Base-by-base conservation (phyloP, 2,797 vertebrate genomes). In the Delichon dasypus region DNA sequence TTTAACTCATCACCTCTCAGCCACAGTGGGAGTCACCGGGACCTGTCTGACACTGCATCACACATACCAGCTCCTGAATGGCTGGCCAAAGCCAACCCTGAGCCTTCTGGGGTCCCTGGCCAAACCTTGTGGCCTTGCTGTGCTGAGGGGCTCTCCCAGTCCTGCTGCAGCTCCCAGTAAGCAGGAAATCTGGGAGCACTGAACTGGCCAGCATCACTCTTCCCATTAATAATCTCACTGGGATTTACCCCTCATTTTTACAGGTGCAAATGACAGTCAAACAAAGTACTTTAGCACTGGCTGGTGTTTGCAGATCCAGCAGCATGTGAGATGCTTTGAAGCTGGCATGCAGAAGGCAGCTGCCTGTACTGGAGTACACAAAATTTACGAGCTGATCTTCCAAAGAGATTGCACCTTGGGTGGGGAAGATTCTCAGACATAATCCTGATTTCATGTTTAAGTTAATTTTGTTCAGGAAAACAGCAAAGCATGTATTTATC, bases 11-110 rank as follows among this genome's bases (percentile, higher is more conserved):
- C 54, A 50, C 23, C 45, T 85, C 50, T 77, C 50, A 75, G 40
- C 32, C 2, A 2, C 0, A 4, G 36, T 23, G 51, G 72, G 62
- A 91, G 25, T 36, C 3, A 6, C 58, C 0, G 0, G 79, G 44
- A 80, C 75, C 65, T 84, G 51, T 88, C n/a, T 81, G 91, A 88
- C 29, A 25, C 72, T 76, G 73, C 42, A 8, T 48, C 2, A 5
- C 50, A 78, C 12, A 21, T 47, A 53, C 18, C 70, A 67, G 62
- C 55, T 83, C 58, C 77, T 67, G 80, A 64, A 67, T 47, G 62
- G 51, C 81, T 84, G 70, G 62, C 79, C 72, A 89, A 88, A 84
- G 70, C 47, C 66, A 85, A 0, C 21, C 16, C 21, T 40, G 53
- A 72, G 40, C 45, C 82, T 92, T 74, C 72, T 60, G 77, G 36